Percentiles rank a stretch among this genome's conserved stretches.
These are phyloP conservation scores for Peromyscus aztecus DNA, from an alignment of 2,797 vertebrate species.

Conservation along the genomic window DNA sequence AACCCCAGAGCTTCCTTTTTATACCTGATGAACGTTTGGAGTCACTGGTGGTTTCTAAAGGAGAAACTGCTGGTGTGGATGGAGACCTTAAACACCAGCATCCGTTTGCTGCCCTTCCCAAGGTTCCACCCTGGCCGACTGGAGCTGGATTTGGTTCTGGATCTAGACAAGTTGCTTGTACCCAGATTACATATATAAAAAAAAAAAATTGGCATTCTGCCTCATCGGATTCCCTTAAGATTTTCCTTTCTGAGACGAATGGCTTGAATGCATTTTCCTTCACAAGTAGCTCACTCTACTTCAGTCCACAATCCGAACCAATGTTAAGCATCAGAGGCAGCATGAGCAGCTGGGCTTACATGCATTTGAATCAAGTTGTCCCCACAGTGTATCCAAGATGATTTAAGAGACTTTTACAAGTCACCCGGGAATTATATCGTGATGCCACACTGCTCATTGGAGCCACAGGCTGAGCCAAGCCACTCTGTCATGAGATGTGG, in stretches of 20 bases:
- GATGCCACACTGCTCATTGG: neutral
- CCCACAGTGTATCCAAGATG: neutral
- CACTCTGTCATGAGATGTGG: neutral
- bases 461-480: neutral
- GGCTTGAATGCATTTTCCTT: neutral
- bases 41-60: slow-evolving; percentile 69
- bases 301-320: neutral
- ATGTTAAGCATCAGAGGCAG: neutral
- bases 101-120: neutral
- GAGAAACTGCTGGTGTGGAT: neutral
- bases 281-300: neutral
- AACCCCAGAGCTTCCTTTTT: slow-evolving; percentile 79
- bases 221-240: neutral
- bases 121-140: neutral
- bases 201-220: neutral
- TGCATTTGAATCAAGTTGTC: neutral
- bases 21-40: slow-evolving; percentile 71
- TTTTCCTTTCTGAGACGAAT: neutral
- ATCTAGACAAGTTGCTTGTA: neutral
- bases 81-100: neutral
- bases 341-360: neutral
- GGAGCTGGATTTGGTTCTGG: neutral
- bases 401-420: neutral
- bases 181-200: neutral
- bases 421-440: neutral